A percentile compares a stretch with the other conserved stretches of the same genome.
These are phyloP conservation scores for Talpa occidentalis DNA, from an alignment of 2,113 vertebrate species.

Conservation along the genomic window DNA sequence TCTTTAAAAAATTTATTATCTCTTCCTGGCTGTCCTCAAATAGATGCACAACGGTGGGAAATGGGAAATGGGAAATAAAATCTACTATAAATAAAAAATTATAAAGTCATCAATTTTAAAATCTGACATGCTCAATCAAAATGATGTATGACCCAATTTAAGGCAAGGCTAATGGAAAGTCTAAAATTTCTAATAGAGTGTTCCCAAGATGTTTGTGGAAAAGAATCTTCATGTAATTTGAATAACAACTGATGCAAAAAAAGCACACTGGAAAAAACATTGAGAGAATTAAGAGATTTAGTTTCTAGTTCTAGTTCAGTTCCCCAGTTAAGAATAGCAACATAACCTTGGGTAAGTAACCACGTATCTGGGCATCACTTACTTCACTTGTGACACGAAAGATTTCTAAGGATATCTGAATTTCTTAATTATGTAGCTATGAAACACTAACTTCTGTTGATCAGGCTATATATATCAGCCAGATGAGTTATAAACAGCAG, in stretches of 20 bases:
- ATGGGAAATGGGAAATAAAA: not conserved
- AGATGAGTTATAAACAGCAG: not conserved
- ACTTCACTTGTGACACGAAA: slow-evolving; percentile 21
- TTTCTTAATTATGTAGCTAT: slow-evolving; percentile 34
- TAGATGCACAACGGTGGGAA: not conserved
- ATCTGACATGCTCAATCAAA: not conserved
- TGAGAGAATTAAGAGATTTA: not conserved
- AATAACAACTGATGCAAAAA: not conserved
- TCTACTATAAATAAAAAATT: slow-evolving; percentile 8
- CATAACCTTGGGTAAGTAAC: not conserved
- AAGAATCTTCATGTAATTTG: not conserved
- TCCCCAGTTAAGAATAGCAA: not conserved
- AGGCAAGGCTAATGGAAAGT: slow-evolving; percentile 8
- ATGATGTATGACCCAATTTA: slow-evolving; percentile 39
- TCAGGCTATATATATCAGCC: not conserved
- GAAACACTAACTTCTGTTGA: slow-evolving; percentile 20
- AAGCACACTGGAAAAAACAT: not conserved
- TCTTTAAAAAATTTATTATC: not conserved
- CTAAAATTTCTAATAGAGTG: slow-evolving; percentile 29
- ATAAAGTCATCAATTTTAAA: slow-evolving; percentile 13
- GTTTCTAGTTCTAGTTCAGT: not conserved
- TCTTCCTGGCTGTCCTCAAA: not conserved
- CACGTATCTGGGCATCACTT: not conserved
- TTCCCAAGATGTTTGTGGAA: not conserved
- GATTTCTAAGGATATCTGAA: not conserved